Evolutionary conservation across 2,888 invertebrate species (phyloP).

Genomic region (Pseudococcus longispinus): DNA sequence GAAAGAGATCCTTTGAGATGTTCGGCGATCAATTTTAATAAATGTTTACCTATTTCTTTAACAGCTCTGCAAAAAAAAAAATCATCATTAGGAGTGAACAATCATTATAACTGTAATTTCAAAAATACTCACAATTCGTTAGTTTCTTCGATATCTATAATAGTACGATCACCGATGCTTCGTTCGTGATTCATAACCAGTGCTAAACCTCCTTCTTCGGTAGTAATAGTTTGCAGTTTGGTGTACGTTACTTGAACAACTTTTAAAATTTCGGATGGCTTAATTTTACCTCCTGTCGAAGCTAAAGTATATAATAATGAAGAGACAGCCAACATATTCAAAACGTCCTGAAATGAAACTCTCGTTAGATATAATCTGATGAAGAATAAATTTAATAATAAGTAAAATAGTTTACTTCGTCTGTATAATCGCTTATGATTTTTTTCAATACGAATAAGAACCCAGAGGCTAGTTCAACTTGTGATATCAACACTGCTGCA

Average conservation of each 20-base stretch:
- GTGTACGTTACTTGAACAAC: constrained; percentile 42
- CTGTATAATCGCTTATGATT: constrained; percentile 35
- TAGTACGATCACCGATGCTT: constrained; percentile 40
- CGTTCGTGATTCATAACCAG: constrained; percentile 51
- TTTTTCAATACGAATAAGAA: constrained; percentile 42
- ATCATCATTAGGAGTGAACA: neutral
- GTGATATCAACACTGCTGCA: constrained; percentile 40
- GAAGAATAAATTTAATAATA: neutral
- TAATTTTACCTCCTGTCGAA: constrained; percentile 37
- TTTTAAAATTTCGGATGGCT: constrained; percentile 48
- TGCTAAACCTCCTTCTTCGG: constrained; percentile 49
- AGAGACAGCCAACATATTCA: constrained; percentile 23
- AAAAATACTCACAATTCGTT: constrained; percentile 38
- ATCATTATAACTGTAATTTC: neutral
- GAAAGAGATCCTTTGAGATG: constrained; percentile 39
- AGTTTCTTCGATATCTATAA: constrained; percentile 52
- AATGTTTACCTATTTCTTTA: constrained; percentile 48
- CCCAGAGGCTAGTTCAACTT: constrained; percentile 47
- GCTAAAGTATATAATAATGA: constrained; percentile 49
- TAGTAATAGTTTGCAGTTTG: constrained; percentile 23
- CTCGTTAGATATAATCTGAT: neutral
- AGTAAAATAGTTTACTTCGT: neutral
- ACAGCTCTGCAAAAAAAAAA: constrained; percentile 42
- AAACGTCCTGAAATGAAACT: constrained; percentile 38
- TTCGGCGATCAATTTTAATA: constrained; percentile 41